Conservation (phyloP, 2,797 vertebrate species). For the Periparus ater region DNA sequence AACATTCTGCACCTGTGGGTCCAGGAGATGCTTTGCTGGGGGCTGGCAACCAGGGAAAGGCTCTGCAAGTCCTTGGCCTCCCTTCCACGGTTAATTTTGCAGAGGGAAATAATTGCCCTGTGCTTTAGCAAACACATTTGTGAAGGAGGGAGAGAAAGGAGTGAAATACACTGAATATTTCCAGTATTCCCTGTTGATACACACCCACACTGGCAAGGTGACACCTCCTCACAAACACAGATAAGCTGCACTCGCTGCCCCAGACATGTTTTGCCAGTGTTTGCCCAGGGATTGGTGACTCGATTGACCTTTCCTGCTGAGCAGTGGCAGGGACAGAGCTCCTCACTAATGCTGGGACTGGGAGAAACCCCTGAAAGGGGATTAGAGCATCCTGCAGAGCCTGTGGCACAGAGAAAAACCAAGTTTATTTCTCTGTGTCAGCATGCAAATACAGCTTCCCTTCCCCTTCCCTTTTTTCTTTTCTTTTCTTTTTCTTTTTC, state of each 20-base stretch:
- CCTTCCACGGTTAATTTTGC: not conserved
- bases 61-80: not conserved
- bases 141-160: not conserved
- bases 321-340: not conserved
- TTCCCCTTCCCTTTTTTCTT: not conserved
- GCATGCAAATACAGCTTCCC: not conserved
- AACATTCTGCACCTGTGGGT: not conserved
- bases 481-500: too few relatives aligned
- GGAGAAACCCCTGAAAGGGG: not conserved
- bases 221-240: not conserved
- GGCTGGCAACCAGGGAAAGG: not conserved
- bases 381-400: not conserved
- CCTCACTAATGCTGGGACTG: rapidly evolving
- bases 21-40: not conserved
- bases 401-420: not conserved
- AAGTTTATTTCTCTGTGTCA: not conserved
- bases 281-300: not conserved
- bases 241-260: not conserved
- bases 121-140: not conserved
- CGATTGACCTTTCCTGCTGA: not conserved
- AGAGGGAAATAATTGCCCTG: not conserved
- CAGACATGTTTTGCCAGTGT: not conserved
- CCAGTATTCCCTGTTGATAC: not conserved
- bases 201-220: not conserved
- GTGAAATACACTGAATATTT: not conserved